Conservation (phyloP, 1,140 invertebrate species). For the Conopomorpha cramerella region DNA sequence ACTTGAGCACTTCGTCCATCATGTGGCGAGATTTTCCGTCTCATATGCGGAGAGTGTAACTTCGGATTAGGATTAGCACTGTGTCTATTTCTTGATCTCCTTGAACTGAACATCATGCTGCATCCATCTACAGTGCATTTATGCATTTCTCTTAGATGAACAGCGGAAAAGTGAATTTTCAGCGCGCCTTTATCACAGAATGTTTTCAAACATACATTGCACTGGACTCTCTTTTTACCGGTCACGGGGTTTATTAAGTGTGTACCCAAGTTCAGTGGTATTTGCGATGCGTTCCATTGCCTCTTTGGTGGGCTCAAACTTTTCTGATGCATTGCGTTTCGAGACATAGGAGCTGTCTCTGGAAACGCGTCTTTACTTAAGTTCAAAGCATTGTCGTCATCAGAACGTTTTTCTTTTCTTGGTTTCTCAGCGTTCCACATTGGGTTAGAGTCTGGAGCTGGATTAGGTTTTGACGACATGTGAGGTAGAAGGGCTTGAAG, state of each 20-base stretch:
- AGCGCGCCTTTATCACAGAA: conserved; percentile 99
- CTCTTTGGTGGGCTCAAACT: conserved; percentile 87
- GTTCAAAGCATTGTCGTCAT: conserved; percentile 75
- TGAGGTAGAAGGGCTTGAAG: conserved; percentile 45
- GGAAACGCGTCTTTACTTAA: conserved; percentile 65
- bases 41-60: conserved; percentile 91
- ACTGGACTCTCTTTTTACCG: conserved; percentile 96
- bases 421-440: conserved; percentile 16
- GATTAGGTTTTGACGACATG: conserved; percentile 33
- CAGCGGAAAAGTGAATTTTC: conserved; percentile 99
- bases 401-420: conserved; percentile 54
- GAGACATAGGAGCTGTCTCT: conserved; percentile 37
- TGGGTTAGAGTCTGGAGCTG: conserved; percentile 21
- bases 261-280: conserved; percentile 85
- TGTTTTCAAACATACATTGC: conserved; percentile 97
- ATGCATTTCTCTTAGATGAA: conserved; percentile 98
- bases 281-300: conserved; percentile 81
- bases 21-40: conserved; percentile 90
- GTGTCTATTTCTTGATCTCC: conserved; percentile 93
- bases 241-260: conserved; percentile 90
- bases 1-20: conserved; percentile 87
- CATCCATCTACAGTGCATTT: conserved; percentile 98
- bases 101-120: conserved; percentile 99
- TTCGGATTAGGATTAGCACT: conserved; percentile 99
- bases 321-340: conserved; percentile 68